Percentiles rank a stretch among this genome's conserved stretches.
Evolutionary conservation across 1,140 invertebrate species (phyloP).

Genomic region (Zaprionus kolodkinae): DNA sequence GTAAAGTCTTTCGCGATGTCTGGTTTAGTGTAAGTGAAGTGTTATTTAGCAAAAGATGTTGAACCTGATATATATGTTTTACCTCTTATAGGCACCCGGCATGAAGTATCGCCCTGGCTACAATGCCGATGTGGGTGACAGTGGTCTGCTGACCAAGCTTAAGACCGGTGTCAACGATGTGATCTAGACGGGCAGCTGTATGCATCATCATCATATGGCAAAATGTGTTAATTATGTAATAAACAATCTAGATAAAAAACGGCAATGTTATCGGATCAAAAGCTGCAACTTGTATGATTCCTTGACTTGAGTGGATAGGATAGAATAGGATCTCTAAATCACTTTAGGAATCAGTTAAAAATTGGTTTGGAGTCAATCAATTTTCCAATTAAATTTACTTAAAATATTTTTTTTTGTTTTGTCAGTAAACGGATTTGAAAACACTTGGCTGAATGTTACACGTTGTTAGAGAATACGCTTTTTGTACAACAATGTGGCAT

Average conservation of each 20-base stretch:
- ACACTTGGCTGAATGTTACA: conserved; percentile 34
- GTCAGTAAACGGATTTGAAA: conserved; percentile 26
- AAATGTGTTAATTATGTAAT: conserved; percentile 81
- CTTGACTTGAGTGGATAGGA: neutral
- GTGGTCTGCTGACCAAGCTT: conserved; percentile 84
- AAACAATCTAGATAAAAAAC: conserved; percentile 75
- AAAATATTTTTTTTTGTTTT: conserved; percentile 7
- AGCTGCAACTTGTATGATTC: neutral
- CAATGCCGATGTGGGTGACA: conserved; percentile 86
- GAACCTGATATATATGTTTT: too few species aligned
- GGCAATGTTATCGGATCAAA: conserved; percentile 25
- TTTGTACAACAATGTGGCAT: conserved; percentile 64
- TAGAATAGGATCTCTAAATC: neutral
- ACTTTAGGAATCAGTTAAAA: neutral
- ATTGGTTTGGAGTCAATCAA: neutral
- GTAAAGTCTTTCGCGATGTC: conserved; percentile 79
- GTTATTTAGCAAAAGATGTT: neutral
- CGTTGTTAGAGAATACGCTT: conserved; percentile 47
- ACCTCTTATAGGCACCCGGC: conserved; percentile 85
- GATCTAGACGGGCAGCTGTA: conserved; percentile 40
- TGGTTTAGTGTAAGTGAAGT: conserved; percentile 84
- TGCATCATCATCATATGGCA: conserved; percentile 52
- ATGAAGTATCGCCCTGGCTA: conserved; percentile 85
- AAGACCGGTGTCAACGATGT: conserved; percentile 66
- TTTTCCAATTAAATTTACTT: conserved; percentile 40